A percentile compares a stretch with the other conserved stretches of the same genome.
Conservation (phyloP, 2,888 invertebrate genomes). For the Philereme transversata region DNA sequence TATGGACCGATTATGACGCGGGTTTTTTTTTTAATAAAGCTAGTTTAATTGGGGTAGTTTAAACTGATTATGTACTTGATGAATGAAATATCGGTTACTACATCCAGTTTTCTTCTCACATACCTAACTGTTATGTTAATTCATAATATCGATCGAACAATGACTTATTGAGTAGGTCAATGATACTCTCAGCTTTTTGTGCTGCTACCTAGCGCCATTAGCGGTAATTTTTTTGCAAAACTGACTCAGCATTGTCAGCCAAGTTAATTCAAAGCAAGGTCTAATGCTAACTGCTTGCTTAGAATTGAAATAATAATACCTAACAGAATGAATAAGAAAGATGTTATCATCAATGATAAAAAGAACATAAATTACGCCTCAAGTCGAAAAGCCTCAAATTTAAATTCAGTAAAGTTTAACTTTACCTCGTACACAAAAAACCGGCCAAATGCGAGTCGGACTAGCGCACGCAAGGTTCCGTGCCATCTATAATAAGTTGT, state of each 20-base stretch:
- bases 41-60: not conserved
- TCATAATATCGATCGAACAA: slow-evolving; percentile 39
- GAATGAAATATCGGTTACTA: slow-evolving; percentile 1
- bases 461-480: too few species aligned
- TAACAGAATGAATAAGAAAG: too few species aligned
- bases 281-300: not conserved
- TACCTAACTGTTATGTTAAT: slow-evolving; percentile 31
- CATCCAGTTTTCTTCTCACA: slow-evolving; percentile 7
- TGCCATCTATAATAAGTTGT: too few species aligned
- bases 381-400: not conserved
- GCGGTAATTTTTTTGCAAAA: slow-evolving; percentile 43
- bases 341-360: too few species aligned
- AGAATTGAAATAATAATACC: too few species aligned
- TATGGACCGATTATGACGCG: too few species aligned
- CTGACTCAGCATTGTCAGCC: slow-evolving; percentile 36
- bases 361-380: too few species aligned
- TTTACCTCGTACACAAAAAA: slow-evolving; percentile 2
- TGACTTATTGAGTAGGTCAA: slow-evolving; percentile 44
- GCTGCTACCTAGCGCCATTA: slow-evolving; percentile 28
- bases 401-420: not conserved
- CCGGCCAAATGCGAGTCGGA: too few species aligned
- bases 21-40: too few species aligned
- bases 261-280: not conserved
- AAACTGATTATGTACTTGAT: not conserved
- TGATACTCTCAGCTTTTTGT: slow-evolving; percentile 40